Evolutionary conservation across 2,113 vertebrate genomes (phyloP), one percentile per base, ranked within the genome.

Genomic region (Calyptommatus sinebrachiatus): DNA sequence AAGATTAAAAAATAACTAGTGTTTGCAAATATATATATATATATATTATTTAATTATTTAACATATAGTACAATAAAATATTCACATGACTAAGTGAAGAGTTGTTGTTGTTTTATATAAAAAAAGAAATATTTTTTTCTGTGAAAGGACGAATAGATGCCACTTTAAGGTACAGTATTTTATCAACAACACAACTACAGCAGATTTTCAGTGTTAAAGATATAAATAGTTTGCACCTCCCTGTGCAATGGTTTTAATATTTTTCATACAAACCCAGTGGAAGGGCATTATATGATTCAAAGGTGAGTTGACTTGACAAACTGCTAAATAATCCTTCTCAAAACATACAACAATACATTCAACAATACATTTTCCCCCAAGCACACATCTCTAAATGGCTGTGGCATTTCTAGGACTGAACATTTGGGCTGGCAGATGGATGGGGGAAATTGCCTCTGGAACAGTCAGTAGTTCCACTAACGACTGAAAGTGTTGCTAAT

Each of bases 391-490:
- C 73, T 41, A 81, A 81, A 86, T 73, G 61, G 10, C 41, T 70
- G 20, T 48, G 21, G 69, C 2, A 46, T 61, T 79, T 84, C 82
- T 81, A 83, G n/a, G 63, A 80, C 48, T 78, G 75, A 41, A 22
- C 69, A 63, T 28, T 41, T 74, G 71, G 62, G 71, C 7, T 80
- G 18, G 61, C 62, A 67, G 63, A 57, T 79, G 61, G 69, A 26
- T 48, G n/a, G 8, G 72, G 63, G 48, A 45, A 65, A 65, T 31
- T 62, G 35, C 69, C 77, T 71, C 24, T 48, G 69, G 57, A 28
- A 71, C 1, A 21, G 18, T 29, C 29, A 61, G 45, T 28, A 18
- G 67, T 45, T 60, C 31, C 71, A 7, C 68, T 69, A 63, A 78
- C 8, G 29, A 76, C 2, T 63, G 46, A 72, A 77, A 10, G 16